Conservation (phyloP, 2,797 vertebrate species). For the Gorsachius magnificus region DNA sequence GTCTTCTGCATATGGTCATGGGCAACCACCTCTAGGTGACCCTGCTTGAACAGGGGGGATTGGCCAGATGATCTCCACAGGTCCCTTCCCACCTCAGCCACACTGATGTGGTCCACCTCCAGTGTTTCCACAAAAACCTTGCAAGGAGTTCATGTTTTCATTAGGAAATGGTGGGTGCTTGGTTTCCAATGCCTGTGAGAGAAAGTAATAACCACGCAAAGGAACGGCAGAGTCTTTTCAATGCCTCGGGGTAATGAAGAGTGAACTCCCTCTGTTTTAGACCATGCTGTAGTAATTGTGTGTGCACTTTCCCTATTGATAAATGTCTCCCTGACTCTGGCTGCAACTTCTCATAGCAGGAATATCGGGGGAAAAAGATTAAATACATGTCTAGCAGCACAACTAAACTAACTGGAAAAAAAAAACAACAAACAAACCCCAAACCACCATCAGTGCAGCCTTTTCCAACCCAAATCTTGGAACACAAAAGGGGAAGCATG, state of each 20-base stretch:
- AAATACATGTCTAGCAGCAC: not conserved
- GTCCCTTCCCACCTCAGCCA: not conserved
- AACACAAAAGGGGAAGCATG: not conserved
- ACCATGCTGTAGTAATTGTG: not conserved
- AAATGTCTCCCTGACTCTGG: not conserved
- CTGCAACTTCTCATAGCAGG: not conserved
- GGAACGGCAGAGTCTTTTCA: not conserved
- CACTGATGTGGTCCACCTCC: not conserved
- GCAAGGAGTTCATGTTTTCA: not conserved
- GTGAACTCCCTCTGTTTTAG: not conserved
- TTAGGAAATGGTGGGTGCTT: not conserved
- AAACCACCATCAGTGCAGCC: not conserved
- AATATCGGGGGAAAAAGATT: not conserved
- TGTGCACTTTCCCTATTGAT: not conserved
- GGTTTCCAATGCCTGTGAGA: not conserved
- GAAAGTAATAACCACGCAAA: not conserved
- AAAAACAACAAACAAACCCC: not conserved
- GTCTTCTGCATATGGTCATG: not conserved
- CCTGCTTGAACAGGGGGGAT: not conserved
- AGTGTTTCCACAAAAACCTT: not conserved
- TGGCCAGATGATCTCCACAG: not conserved
- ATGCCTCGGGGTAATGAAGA: not conserved
- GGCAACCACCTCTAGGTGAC: not conserved
- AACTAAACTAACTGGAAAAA: not conserved
- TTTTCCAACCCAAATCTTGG: constrained; percentile 15